Evolutionary conservation across 2,113 vertebrate species (phyloP).

Genomic region (Galeopterus variegatus): DNA sequence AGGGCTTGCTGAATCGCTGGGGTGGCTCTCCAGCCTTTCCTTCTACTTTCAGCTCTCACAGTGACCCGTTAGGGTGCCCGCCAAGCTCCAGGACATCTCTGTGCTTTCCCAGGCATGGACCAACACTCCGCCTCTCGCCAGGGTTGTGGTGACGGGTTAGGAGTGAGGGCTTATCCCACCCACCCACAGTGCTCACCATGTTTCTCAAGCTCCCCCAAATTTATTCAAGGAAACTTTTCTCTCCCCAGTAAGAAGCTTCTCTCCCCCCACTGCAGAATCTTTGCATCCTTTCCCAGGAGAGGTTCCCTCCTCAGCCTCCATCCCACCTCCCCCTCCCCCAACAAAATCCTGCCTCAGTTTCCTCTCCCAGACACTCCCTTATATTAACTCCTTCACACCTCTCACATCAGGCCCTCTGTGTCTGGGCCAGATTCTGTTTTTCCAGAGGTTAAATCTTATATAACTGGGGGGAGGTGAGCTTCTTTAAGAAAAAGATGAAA

Average conservation of each 20-base stretch:
- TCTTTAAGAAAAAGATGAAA: neutral
- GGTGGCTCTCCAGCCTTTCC: neutral
- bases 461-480: too few relatives aligned
- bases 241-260: neutral
- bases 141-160: neutral
- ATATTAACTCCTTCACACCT: neutral
- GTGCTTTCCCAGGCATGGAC: neutral
- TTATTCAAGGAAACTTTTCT: neutral
- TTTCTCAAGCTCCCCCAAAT: neutral
- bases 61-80: neutral
- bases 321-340: neutral
- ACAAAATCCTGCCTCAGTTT: neutral
- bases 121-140: neutral
- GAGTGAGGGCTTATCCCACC: neutral
- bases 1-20: neutral
- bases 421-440: neutral
- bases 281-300: neutral
- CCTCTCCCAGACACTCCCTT: neutral
- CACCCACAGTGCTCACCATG: too few relatives aligned
- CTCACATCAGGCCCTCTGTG: neutral
- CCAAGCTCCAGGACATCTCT: neutral
- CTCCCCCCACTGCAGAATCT: neutral
- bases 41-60: neutral
- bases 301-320: neutral
- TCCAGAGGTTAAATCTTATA: neutral